phyloP scores from a whole-genome alignment of 2,113 vertebrate genomes.

The mouse (Mus musculus) region GRCm39 chr1:157176501-157177000 shows the following conservation, averaged over 20 bases:
- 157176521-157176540: neutral
- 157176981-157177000: no score
- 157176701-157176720: neutral
- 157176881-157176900: neutral
- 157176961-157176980: no score
- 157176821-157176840: neutral
- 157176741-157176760: neutral
- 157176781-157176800: neutral
- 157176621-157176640: neutral
- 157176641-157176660: neutral
- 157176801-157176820: slow-evolving; percentile 14
- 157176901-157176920: no score
- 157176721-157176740: slow-evolving; percentile 6
- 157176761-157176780: slow-evolving; percentile 18
- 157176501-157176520: neutral
- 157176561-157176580: neutral
- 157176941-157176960: no score
- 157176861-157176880: neutral
- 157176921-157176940: no score
- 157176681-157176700: slow-evolving; percentile 31
- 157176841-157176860: neutral
- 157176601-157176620: neutral
- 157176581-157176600: neutral
- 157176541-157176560: neutral
- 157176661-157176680: neutral